Evolutionary conservation across 2,888 invertebrate genomes (phyloP), one percentile per base, ranked within the genome.

Genomic region (Lymantria monacha): DNA sequence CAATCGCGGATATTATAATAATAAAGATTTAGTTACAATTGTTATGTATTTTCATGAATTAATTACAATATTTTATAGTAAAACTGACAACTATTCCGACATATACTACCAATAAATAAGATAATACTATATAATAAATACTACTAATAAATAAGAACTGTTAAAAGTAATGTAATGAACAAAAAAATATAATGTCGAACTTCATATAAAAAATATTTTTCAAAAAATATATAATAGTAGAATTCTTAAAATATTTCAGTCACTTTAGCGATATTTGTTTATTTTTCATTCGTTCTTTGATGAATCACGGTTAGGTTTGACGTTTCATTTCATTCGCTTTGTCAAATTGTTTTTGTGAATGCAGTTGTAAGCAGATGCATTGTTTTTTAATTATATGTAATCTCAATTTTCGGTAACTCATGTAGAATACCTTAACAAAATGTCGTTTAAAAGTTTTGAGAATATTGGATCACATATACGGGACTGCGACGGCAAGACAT

Each of bases 401-500:
- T 49, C 12, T 49, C 36, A 22, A 48, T 53, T 53, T 63, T 55
- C 30, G 42, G 14, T 64, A 69, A 52, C 75, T 63, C 51, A 81
- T 81, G 81, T 75, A 71, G 75, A 55, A 59, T 45, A 40, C 9
- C 14, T 44, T 22, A 7, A n/a, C 61, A 81, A 72, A 60, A 90
- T 90, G 90, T 66, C 78, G 48, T 66, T 73, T 49, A 71, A 67
- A 22, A 73, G 79, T 61, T 91, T 88, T 59, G 77, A 86, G 67
- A 91, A 92, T 70, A 80, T 91, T 3, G 91, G 91, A 41, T 70
- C 85, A 38, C 82, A 81, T 59, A 68, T 76, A 52, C 74, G 85
- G 30, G 70, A 80, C 33, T 92, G 92, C 67, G 81, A 79, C 60
- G 76, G 74, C 7, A 71, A 70, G 8, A 81, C 58, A 48, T 69